These are phyloP conservation scores for Eulemur albifrons DNA, from an alignment of 2,797 vertebrate genomes.

Conservation along the genomic window DNA sequence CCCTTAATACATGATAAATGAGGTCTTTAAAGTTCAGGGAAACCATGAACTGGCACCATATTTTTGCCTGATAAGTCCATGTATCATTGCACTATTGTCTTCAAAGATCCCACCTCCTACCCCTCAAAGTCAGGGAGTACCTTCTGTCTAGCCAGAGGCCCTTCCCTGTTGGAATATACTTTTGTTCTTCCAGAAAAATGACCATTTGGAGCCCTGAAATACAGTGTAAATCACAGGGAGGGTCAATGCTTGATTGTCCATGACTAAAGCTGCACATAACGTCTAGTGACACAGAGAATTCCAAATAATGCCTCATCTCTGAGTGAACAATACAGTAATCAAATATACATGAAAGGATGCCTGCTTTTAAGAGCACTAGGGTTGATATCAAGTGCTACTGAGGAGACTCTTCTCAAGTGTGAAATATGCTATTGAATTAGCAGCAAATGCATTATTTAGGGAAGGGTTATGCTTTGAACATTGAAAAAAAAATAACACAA, in stretches of 20 bases:
- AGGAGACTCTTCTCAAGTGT: constrained; percentile 62
- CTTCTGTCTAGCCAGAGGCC: background rate
- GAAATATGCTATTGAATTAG: constrained; percentile 63
- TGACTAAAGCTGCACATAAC: constrained; percentile 69
- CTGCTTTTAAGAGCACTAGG: constrained; percentile 45
- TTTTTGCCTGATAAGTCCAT: background rate
- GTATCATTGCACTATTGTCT: background rate
- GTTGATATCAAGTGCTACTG: background rate
- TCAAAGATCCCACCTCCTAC: background rate
- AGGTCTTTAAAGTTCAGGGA: background rate
- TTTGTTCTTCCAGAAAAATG: constrained; percentile 41
- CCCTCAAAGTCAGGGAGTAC: background rate
- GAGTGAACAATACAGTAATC: constrained; percentile 46
- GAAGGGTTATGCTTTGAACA: background rate
- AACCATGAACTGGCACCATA: constrained; percentile 6
- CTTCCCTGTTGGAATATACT: background rate
- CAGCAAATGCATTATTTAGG: constrained; percentile 52
- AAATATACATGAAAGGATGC: constrained; percentile 75
- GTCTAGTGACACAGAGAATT: constrained; percentile 70
- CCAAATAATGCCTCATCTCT: constrained; percentile 64
- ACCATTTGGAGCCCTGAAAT: constrained; percentile 51
- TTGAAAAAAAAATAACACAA: background rate
- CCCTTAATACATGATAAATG: constrained; percentile 39
- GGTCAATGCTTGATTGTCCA: constrained; percentile 74
- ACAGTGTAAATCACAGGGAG: constrained; percentile 56